phyloP scores from a whole-genome alignment of 2,113 vertebrate species.

The Canis aureus region DNA sequence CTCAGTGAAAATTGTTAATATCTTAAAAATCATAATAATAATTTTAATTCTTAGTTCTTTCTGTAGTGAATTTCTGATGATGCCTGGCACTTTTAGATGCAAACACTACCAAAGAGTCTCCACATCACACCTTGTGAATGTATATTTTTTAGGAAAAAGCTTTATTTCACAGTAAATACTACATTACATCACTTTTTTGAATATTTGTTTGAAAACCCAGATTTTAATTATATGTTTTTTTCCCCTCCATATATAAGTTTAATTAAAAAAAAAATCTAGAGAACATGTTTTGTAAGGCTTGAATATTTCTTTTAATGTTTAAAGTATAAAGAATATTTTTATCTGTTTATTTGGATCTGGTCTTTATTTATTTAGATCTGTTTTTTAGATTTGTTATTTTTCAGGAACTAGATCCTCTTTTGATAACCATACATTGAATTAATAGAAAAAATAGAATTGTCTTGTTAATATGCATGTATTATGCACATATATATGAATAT shows the following conservation, averaged over 20 bases:
- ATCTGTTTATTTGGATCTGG: neutral
- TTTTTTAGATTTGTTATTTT: neutral
- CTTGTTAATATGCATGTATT: neutral
- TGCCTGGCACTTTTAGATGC: neutral
- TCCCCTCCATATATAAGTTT: neutral
- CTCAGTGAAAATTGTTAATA: neutral
- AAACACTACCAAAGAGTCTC: neutral
- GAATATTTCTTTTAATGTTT: neutral
- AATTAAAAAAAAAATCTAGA: neutral
- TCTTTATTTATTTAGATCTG: neutral
- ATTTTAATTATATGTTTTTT: neutral
- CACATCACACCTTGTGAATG: neutral
- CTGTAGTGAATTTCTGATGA: neutral
- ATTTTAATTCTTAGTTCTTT: neutral
- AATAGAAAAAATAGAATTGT: neutral
- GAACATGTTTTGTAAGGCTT: neutral
- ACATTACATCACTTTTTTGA: neutral
- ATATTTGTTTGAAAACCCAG: neutral
- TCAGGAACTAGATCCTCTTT: neutral
- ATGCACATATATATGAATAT: neutral
- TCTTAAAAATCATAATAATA: neutral
- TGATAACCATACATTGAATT: neutral
- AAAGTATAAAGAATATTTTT: neutral
- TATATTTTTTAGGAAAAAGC: neutral
- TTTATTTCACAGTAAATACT: constrained; percentile 34